Base-by-base conservation (phyloP, 2,888 invertebrate species). In the Neria commutata region DNA sequence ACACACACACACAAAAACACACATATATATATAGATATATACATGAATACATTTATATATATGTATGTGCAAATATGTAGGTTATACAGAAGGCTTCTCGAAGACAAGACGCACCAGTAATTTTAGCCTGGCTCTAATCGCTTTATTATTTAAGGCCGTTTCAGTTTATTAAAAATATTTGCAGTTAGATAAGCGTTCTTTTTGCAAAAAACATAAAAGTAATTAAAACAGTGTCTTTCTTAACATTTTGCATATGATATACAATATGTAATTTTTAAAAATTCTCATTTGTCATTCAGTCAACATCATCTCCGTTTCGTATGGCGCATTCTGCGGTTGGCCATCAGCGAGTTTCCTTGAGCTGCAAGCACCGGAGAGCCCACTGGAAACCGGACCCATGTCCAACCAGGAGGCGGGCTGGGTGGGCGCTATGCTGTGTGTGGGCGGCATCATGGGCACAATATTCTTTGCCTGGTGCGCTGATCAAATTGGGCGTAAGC, bases 321-420 rank as follows among this genome's bases (percentile, higher is more conserved):
- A 76, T 71, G 81, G 81, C 2, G 74, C 75, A 0, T 73, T 73
- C 53, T 72, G 72, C 51, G 81, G 80, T 25, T 82, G 82, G 82
- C 69, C 76, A 1, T 81, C 81, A 1, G 67, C 80, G 2, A 75
- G 76, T 61, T 75, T 80, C 24, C 61, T 78, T 14, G 68, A 79
- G n/a, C 60, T 82, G 2, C 67, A 73, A 53, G 67, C 76, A 1
- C 59, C 65, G 0, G 57, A 69, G 0, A 76, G 77, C 33, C 78
- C 78, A 0, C 52, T 82, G 45, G 65, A 69, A n/a, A 64, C 74
- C 4, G 80, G 80, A 2, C 74, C 77, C 1, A 54, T 82, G 54
- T 71, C 63, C 2, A 58, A 61, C 34, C 67, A 70, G n/a, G 75
- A 81, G 55, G 70, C 71, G 23, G 81, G 82, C 8, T 81, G 78